Evolutionary conservation across 1,140 invertebrate genomes (phyloP), one percentile per base, ranked within the genome.

Genomic region (Eupeodes corollae): DNA sequence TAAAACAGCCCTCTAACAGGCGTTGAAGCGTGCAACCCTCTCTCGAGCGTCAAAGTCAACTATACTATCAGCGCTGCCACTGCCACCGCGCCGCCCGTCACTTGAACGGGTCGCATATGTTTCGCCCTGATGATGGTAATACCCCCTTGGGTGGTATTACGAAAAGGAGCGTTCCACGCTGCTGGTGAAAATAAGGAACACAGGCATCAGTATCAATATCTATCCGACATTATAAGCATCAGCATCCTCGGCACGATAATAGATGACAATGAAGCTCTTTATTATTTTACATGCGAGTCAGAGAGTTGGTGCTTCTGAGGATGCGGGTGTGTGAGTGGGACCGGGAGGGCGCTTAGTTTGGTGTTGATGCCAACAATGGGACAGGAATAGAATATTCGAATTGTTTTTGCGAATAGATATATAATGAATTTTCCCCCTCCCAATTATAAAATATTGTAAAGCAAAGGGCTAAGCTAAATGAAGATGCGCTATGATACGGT

Each of bases 21-120:
- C 40, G 40, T 42, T 42, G 40, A 42, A 42, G 40, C 40, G 40
- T 42, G 19, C 40, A 42, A 42, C 19, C 40, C 40, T 21, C 35
- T 14, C 40, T 42, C 8, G 21, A 26, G 21, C 21, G 21, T 26
- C 21, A 26, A 26, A 26, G 40, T 14, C 40, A 42, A 42, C 12
- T 14, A 42, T 13, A 18, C 40, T 14, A 42, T 21, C 39, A 41
- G 33, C 39, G 9, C 9, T 16, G 39, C 39, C 39, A 41, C 39
- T 11, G 8, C 16, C 11, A 13, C 9, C 8, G 9, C 9, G 9
- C 39, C 33, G 33, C 33, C 33, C 35, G 15, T n/a, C 35, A 26
- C 21, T 26, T 26, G 21, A 26, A 26, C 21, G 21, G 3, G 21
- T 8, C 21, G 21, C 21, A 16, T 37, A 14, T 37, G 13, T 10